A percentile compares a stretch with the other conserved stretches of the same genome.
These are phyloP conservation scores for Glomeris marginata DNA, from an alignment of 2,888 invertebrate genomes.

Conservation along the genomic window DNA sequence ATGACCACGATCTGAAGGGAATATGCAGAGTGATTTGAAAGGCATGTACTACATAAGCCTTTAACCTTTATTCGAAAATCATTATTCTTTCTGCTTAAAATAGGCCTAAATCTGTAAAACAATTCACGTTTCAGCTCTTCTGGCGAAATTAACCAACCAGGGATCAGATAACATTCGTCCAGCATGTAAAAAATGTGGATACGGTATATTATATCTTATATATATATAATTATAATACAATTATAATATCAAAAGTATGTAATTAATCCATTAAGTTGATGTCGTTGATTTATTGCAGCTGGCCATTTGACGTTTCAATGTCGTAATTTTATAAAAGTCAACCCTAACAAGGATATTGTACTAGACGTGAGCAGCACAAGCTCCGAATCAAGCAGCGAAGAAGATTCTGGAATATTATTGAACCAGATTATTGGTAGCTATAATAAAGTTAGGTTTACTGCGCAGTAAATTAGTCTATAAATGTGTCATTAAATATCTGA, in stretches of 20 bases:
- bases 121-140: conserved; percentile 12
- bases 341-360: conserved; percentile 75
- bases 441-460: too few species aligned
- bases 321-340: conserved; percentile 82
- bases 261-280: background rate
- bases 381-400: conserved; percentile 57
- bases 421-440: too few species aligned
- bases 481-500: too few species aligned
- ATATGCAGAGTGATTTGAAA: conserved; percentile 12
- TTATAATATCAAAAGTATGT: background rate
- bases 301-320: conserved; percentile 94
- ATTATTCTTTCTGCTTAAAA: too few species aligned
- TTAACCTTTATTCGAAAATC: too few species aligned
- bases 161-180: conserved; percentile 63
- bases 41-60: background rate
- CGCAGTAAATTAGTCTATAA: too few species aligned
- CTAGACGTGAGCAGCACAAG: conserved; percentile 89
- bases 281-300: conserved; percentile 34
- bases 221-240: background rate
- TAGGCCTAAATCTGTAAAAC: too few species aligned
- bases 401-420: conserved; percentile 36
- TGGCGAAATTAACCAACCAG: conserved; percentile 17
- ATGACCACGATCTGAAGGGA: background rate
- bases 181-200: conserved; percentile 89
- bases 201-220: conserved; percentile 31